These are phyloP conservation scores for Limnephilus auricula DNA, from an alignment of 2,888 invertebrate genomes.

Conservation along the genomic window DNA sequence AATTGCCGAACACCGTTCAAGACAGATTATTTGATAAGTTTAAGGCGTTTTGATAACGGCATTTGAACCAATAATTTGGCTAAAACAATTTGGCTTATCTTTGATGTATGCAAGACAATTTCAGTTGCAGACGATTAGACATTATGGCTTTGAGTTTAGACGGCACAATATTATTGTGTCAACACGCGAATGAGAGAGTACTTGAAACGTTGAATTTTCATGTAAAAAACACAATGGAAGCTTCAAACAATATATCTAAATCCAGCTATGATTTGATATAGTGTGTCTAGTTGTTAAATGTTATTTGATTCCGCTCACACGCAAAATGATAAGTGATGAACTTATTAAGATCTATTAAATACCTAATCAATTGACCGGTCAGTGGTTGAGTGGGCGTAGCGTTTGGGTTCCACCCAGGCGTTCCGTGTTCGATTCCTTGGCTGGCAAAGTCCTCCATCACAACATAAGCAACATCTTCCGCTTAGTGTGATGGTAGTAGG, in stretches of 20 bases:
- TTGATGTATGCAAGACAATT: background rate
- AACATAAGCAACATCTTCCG: too few species aligned
- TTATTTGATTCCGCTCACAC: too few species aligned
- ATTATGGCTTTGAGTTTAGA: background rate
- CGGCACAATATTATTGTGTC: background rate
- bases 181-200: background rate
- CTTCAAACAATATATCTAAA: background rate
- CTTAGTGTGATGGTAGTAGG: too few species aligned
- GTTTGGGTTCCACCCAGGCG: too few species aligned
- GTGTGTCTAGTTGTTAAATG: background rate
- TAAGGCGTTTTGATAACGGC: background rate
- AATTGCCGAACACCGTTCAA: conserved; percentile 7
- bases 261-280: background rate
- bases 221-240: background rate
- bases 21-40: background rate
- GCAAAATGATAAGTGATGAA: too few species aligned
- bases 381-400: too few species aligned
- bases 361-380: too few species aligned
- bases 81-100: background rate
- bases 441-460: too few species aligned
- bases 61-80: background rate
- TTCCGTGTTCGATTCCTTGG: too few species aligned
- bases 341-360: too few species aligned
- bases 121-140: background rate
- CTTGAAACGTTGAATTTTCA: background rate